Conservation (phyloP, 2,888 invertebrate species). For the Ormyrus nitidulus region DNA sequence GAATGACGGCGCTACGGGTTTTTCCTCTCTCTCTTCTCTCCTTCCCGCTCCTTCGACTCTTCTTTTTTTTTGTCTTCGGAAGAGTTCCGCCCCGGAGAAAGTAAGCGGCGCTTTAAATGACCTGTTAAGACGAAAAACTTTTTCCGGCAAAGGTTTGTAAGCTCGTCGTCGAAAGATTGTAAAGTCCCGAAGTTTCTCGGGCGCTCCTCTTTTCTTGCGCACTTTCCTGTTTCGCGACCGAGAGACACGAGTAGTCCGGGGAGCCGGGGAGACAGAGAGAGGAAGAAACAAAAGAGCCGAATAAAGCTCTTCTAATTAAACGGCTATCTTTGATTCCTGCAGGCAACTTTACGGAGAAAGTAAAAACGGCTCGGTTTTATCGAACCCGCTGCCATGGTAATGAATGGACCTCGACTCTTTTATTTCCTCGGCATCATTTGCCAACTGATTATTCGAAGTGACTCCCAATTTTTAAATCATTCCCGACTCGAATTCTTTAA, state of each 20-base stretch:
- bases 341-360: slow-evolving; percentile 36
- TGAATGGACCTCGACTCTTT: slow-evolving; percentile 10
- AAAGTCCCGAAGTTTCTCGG: slow-evolving; percentile 62
- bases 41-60: neutral
- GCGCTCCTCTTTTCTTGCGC: slow-evolving; percentile 47
- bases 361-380: slow-evolving; percentile 23
- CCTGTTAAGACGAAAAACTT: slow-evolving; percentile 64
- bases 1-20: slow-evolving; percentile 20
- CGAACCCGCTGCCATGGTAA: neutral
- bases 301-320: slow-evolving; percentile 71
- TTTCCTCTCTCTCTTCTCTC: neutral
- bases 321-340: slow-evolving; percentile 58
- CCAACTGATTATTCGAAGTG: too few species aligned
- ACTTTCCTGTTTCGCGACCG: slow-evolving; percentile 58
- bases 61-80: slow-evolving; percentile 28
- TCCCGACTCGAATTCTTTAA: neutral
- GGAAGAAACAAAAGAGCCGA: slow-evolving; percentile 46
- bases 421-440: neutral
- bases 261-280: slow-evolving; percentile 59
- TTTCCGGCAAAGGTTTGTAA: slow-evolving; percentile 57
- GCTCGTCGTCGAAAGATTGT: slow-evolving; percentile 64
- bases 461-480: neutral
- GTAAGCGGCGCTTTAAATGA: slow-evolving; percentile 63
- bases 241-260: neutral
- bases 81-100: slow-evolving; percentile 55